Base-by-base conservation (phyloP, 2,113 vertebrate genomes). In the Chlorodrepanis virens region DNA sequence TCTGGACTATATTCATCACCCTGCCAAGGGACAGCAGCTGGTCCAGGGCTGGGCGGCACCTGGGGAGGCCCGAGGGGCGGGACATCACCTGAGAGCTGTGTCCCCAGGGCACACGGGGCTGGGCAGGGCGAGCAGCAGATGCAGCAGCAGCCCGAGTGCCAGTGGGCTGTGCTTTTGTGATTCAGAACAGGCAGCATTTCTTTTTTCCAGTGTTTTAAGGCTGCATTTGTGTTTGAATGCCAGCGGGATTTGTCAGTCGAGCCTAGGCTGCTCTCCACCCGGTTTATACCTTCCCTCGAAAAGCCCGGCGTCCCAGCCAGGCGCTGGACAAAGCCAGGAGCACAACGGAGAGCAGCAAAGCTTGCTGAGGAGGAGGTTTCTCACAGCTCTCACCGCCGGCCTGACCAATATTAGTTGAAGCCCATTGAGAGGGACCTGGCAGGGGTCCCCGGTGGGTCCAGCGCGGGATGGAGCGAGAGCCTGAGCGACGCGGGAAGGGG, bases 181-280 rank as follows among this genome's bases (percentile, higher is more conserved):
- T 96, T 95, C 95, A 93, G 85, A 94, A 42, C 85, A 93, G 92
- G 79, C 85, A 90, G 79, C 76, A 37, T 83, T 94, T 86, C 92
- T 89, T 90, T 94, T 82, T 82, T 3, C 39, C 88, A 49, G 53
- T 35, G 79, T 93, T 95, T 96, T 95, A 83, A 90, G 83, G 69
- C 90, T 49, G 82, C 93, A 96, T 96, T 97, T 95, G 91, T 96
- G 81, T 97, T 96, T 96, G 95, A 96, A 95, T 95, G 91, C 82
- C 84, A 65, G 87, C 0, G 2, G 87, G 93, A 94, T 97, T 95
- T 90, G 90, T 56, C 67, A 42, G 91, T 17, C 1, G 37, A 83
- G 84, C 89, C 69, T 15, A 59, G 91, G 76, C 93, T 37, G 91
- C 82, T 76, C 90, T 60, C 72, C 88, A n/a, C 93, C 82, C 65